Base-by-base conservation (phyloP, 2,797 vertebrate genomes). In the Brachyalestes nurse region DNA sequence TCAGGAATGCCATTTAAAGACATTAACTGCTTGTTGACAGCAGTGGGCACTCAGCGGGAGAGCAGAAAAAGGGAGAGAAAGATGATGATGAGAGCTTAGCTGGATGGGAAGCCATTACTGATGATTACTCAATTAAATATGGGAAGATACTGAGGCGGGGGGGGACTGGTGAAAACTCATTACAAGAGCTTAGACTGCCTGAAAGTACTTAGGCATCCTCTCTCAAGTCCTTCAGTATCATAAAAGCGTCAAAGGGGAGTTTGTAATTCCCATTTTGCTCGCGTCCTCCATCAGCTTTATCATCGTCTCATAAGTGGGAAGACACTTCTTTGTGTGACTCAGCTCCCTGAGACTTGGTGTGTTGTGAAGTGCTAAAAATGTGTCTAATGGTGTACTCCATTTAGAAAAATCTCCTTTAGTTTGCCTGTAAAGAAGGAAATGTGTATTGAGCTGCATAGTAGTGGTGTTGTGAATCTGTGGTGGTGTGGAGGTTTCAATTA, bases 1-100 rank as follows among this genome's bases (percentile, higher is more conserved):
- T 82, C 78, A 81, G 62, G 45, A 84, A 70, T 60, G 70, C 82
- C 77, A 80, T 86, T 80, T 84, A 78, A 82, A 84, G 69, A 75
- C 81, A 86, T 87, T 87, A 86, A 77, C 77, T 60, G 82, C 75
- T 82, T 64, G 65, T 71, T 84, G 70, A 55, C 42, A 73, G 75
- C 74, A 64, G 28, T n/a, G 55, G 47, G 79, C 70, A 81, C 82
- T 84, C 64, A 58, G 79, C 57, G 19, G 53, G 77, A 75, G 61
- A 73, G 62, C 62, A 28, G 45, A 38, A 38, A 21, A 25, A 76
- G 21, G n/a, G 42, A 25, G 25, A 23, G 45, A 64, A 14, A 75
- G 25, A 51, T 51, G 55, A 73, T 66, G 34, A 64, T 70, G 42
- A 49, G 40, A 70, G 45, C 65, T 6, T n/a, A 12, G 40, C 38